Evolutionary conservation across 2,888 invertebrate genomes (phyloP).

Genomic region (Trypoxylon attenuatum): DNA sequence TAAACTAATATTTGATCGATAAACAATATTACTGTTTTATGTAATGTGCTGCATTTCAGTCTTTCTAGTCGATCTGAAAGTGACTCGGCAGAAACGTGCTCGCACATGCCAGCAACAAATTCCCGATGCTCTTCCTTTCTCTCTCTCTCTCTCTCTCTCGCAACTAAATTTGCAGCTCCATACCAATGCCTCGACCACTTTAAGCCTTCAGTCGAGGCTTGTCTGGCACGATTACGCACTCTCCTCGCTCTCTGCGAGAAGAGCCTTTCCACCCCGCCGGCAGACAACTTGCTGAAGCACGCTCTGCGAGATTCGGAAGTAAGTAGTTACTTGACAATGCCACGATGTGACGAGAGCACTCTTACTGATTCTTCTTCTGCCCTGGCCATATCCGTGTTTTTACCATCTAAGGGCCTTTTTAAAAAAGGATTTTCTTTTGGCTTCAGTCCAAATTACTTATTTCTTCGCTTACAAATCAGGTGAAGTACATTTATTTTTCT

Average conservation of each 20-base stretch:
- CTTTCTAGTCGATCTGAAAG: no score
- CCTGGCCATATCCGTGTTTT: no score
- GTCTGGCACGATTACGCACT: constrained; percentile 21
- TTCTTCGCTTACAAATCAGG: no score
- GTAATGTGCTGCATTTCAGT: no score
- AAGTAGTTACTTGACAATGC: not conserved
- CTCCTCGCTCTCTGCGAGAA: constrained; percentile 10
- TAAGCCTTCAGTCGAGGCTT: constrained; percentile 27
- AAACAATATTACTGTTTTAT: no score
- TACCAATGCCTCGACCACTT: constrained; percentile 13
- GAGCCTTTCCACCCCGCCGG: not conserved
- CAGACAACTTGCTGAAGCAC: not conserved
- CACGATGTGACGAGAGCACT: not conserved
- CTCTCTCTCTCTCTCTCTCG: not conserved
- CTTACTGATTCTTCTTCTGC: not conserved
- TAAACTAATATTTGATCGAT: no score
- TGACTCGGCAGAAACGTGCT: no score
- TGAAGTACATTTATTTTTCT: no score
- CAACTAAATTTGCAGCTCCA: not conserved
- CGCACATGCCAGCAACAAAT: no score
- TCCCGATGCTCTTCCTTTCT: not conserved
- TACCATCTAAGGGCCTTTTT: no score
- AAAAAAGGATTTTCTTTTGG: no score
- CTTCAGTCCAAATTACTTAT: no score
- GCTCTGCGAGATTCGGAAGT: constrained; percentile 1